phyloP scores from a whole-genome alignment of 2,888 invertebrate species.

The Drosophila lacicola region DNA sequence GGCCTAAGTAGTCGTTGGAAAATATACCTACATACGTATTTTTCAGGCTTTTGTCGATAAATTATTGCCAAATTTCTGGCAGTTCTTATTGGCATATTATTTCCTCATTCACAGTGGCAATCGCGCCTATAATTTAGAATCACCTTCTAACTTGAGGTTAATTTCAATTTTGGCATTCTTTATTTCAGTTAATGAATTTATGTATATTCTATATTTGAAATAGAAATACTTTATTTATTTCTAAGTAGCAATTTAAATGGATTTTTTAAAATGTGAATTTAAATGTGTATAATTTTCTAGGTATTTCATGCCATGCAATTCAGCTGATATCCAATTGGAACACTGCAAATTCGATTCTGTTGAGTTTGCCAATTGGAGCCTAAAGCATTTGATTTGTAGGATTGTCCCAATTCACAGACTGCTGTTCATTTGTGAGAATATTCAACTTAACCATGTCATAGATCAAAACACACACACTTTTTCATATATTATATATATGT shows the following conservation, averaged over 20 bases:
- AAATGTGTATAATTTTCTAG: background rate
- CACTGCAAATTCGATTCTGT: slow-evolving; percentile 46
- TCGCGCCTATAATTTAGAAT: background rate
- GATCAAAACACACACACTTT: slow-evolving; percentile 10
- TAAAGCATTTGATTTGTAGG: slow-evolving; percentile 42
- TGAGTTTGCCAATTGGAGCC: slow-evolving; percentile 73
- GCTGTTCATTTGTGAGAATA: slow-evolving; percentile 26
- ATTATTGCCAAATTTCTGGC: slow-evolving; percentile 28
- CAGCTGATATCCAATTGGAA: slow-evolving; percentile 48
- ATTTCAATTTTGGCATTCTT: no score
- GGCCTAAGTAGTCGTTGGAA: background rate
- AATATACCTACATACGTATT: background rate
- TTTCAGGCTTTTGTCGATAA: slow-evolving; percentile 19
- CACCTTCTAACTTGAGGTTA: no score
- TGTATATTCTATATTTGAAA: no score
- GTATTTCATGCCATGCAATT: slow-evolving; percentile 34
- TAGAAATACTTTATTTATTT: no score
- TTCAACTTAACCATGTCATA: slow-evolving; percentile 42
- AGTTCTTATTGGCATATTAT: background rate
- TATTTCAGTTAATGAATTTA: no score
- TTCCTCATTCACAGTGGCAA: background rate
- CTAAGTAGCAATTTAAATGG: no score
- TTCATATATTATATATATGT: background rate
- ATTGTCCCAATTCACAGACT: slow-evolving; percentile 24
- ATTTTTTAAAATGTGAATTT: background rate